phyloP scores from a whole-genome alignment of 2,113 vertebrate genomes.

The Lasiurus borealis region DNA sequence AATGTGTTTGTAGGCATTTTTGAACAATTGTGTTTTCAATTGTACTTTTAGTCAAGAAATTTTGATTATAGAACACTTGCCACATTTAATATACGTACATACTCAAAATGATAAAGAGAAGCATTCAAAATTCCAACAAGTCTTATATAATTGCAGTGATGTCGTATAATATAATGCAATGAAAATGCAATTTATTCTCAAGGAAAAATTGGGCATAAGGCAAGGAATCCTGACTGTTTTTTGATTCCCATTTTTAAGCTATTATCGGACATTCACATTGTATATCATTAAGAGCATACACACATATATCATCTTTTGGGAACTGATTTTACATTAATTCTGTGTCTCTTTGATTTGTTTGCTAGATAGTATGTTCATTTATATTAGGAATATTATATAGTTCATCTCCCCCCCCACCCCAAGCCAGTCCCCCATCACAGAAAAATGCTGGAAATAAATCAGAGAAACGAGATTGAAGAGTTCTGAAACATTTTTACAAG shows the following conservation, averaged over 20 bases:
- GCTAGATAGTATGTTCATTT: conserved; percentile 79
- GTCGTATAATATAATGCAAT: conserved; percentile 74
- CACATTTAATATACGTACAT: conserved; percentile 58
- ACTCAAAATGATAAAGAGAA: conserved; percentile 60
- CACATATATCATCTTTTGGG: conserved; percentile 80
- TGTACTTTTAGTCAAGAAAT: conserved; percentile 56
- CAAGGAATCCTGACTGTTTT: conserved; percentile 85
- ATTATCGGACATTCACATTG: conserved; percentile 86
- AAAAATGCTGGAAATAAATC: conserved; percentile 69
- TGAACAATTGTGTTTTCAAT: conserved; percentile 8
- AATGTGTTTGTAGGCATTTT: background rate
- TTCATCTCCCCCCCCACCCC: background rate
- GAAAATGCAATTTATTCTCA: conserved; percentile 81
- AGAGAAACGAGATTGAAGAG: conserved; percentile 17
- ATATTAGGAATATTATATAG: conserved; percentile 73
- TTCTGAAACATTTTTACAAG: conserved; percentile 55
- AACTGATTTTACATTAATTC: conserved; percentile 85
- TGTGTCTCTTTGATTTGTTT: conserved; percentile 79
- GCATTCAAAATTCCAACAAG: conserved; percentile 54
- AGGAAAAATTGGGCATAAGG: conserved; percentile 79
- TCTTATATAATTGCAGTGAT: conserved; percentile 55
- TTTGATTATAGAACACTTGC: conserved; percentile 42
- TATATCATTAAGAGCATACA: conserved; percentile 86
- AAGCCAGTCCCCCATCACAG: conserved; percentile 34
- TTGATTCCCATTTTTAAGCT: conserved; percentile 84